Evolutionary conservation across 2,888 invertebrate genomes (phyloP), one percentile per base, ranked within the genome.

Genomic region (Pharmacophagus antenor): DNA sequence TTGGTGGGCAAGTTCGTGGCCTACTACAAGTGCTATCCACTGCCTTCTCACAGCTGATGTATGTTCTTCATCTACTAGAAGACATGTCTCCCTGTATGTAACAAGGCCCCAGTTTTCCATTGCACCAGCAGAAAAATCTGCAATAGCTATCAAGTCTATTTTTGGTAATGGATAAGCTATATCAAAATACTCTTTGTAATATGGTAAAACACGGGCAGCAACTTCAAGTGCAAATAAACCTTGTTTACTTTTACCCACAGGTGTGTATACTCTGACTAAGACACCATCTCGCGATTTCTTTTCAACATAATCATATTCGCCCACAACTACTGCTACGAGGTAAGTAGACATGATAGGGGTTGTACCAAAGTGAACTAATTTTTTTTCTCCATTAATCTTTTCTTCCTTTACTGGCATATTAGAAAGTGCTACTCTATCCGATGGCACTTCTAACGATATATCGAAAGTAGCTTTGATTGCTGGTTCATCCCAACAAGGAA

Each of bases 21-120:
- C 95, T 21, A 96, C 95, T 0, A 97, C 96, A 20, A 98, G 84
- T 0, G 98, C 98, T 70, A 98, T 96, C 87, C 94, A 95, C 77
- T 97, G 97, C 69, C 95, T 94, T 54, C 95, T 92, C 59, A 94
- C 94, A 3, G 97, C 93, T 1, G 98, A 97, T 0, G 98, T 97
- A 77, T 98, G 96, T 70, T 95, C 92, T 1, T 96, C 95, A 87
- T 99, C 99, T 4, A 98, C 96, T 37, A 99, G 89, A 0, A 99
- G 92, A 68, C 96, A 96, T 5, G 96, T 96, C 82, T 99, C 99
- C 63, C 98, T 93, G 77, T 96, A 97, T n/a, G 97, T 97, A 27
- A 97, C 95, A 51, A 95, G 82, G 2, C 99, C 99, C 99, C 99
- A 99, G 84, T 99, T 99, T 85, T 99, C 98, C 98, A 99, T 99